Conservation (phyloP, 2,797 vertebrate genomes). For the Anolis apletophallus region DNA sequence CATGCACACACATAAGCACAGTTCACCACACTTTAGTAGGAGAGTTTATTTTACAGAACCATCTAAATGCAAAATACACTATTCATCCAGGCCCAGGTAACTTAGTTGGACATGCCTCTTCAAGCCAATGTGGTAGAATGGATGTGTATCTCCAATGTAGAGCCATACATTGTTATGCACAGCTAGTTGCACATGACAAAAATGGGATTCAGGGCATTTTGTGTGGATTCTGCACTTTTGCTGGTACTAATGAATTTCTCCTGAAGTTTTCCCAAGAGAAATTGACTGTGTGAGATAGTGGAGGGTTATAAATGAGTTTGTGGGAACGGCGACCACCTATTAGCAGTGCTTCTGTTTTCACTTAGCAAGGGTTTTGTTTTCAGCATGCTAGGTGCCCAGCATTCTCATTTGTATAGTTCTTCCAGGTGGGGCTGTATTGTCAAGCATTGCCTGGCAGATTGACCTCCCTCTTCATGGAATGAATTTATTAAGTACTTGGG, state of each 20-base stretch:
- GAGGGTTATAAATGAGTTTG: neutral
- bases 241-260: neutral
- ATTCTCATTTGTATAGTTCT: constrained; percentile 2
- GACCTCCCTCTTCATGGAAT: neutral
- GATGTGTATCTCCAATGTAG: neutral
- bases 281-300: neutral
- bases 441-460: neutral
- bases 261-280: neutral
- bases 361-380: neutral
- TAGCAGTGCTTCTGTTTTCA: neutral
- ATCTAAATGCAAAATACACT: neutral
- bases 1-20: too few relatives aligned
- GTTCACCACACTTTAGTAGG: neutral
- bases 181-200: neutral
- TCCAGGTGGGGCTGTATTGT: neutral
- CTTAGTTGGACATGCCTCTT: neutral
- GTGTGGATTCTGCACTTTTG: neutral
- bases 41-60: neutral
- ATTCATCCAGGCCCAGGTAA: neutral
- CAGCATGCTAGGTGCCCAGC: neutral
- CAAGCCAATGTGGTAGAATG: neutral
- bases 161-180: neutral
- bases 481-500: constrained; percentile 27
- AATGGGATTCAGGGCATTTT: neutral
- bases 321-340: neutral